These are phyloP conservation scores for Theretra japonica DNA, from an alignment of 2,888 invertebrate genomes.

Conservation along the genomic window DNA sequence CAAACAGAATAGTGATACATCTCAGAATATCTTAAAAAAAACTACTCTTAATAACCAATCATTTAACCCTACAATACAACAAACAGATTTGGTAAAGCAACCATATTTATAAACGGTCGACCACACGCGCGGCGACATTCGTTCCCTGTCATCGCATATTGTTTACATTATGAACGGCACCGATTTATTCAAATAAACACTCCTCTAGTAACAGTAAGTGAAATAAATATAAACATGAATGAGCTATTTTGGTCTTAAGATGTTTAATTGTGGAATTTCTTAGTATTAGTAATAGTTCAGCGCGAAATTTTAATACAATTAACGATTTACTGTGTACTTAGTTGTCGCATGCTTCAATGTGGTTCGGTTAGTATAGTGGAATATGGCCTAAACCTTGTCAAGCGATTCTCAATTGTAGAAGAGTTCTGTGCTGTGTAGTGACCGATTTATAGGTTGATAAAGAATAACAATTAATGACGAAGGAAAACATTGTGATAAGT, in stretches of 20 bases:
- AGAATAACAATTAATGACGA: too few species aligned
- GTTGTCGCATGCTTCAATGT: too few species aligned
- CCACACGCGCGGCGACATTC: slow-evolving; percentile 44
- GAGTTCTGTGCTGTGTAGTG: too few species aligned
- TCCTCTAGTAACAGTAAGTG: slow-evolving; percentile 8
- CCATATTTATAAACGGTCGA: slow-evolving; percentile 34
- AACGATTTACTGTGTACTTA: background rate
- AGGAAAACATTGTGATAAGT: too few species aligned
- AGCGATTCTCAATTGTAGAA: too few species aligned
- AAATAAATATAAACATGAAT: slow-evolving; percentile 5
- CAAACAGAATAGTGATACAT: too few species aligned
- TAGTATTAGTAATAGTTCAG: background rate
- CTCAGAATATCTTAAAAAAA: too few species aligned
- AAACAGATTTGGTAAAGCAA: background rate
- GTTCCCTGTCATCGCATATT: slow-evolving; percentile 22
- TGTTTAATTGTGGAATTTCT: background rate
- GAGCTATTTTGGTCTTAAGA: background rate
- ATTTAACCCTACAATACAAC: background rate
- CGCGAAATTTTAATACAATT: too few species aligned
- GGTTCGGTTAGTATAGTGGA: too few species aligned
- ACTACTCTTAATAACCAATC: background rate
- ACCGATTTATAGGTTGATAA: too few species aligned
- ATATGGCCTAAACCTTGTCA: too few species aligned
- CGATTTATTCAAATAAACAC: slow-evolving; percentile 21
- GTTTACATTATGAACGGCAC: slow-evolving; percentile 15